Conservation (phyloP, 2,888 invertebrate species). For the Smittia sp. region DNA sequence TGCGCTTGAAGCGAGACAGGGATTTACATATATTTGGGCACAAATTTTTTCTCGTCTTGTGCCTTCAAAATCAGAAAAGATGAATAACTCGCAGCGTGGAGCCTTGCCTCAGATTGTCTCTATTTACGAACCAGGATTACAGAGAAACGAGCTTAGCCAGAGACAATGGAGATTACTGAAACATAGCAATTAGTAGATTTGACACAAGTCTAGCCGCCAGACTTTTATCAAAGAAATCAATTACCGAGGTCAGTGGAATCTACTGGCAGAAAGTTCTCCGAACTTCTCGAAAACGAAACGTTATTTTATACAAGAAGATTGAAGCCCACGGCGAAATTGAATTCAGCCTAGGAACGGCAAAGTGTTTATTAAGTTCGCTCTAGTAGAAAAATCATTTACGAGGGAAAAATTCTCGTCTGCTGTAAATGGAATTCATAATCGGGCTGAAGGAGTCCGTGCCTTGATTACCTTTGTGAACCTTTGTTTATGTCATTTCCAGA, state of each 20-base stretch:
- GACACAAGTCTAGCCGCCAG: too few relatives aligned
- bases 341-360: background rate
- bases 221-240: too few relatives aligned
- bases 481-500: constrained; percentile 26
- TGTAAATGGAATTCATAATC: background rate
- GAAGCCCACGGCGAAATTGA: too few relatives aligned
- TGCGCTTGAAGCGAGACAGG: background rate
- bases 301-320: too few relatives aligned
- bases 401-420: background rate
- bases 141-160: too few relatives aligned
- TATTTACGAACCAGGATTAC: too few relatives aligned
- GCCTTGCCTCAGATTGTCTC: too few relatives aligned
- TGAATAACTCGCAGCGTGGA: constrained; percentile 18
- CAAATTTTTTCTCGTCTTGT: background rate
- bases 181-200: too few relatives aligned
- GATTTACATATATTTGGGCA: background rate
- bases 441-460: background rate
- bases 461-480: background rate
- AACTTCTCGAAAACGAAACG: too few relatives aligned
- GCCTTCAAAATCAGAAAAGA: background rate
- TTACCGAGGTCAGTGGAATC: too few relatives aligned
- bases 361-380: background rate
- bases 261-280: too few relatives aligned
- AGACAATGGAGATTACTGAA: too few relatives aligned
- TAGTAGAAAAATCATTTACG: background rate